Evolutionary conservation across 2,113 vertebrate genomes (phyloP).

Genomic region (Bombycilla garrulus): DNA sequence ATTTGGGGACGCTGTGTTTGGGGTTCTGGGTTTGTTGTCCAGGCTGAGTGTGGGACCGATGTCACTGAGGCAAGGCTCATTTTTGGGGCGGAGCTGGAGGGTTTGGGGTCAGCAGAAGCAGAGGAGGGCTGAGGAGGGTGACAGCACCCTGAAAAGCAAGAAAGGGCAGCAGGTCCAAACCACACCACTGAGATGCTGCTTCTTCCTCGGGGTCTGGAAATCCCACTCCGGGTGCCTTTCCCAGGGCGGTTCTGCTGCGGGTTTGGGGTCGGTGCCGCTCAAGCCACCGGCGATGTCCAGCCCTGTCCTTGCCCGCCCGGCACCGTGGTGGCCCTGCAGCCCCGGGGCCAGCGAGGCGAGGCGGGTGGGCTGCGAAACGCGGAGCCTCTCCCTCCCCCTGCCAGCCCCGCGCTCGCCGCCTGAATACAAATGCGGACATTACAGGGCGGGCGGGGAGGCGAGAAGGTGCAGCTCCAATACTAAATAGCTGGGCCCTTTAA

Average conservation of each 20-base stretch:
- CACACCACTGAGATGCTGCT: not conserved
- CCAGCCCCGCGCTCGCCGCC: not conserved
- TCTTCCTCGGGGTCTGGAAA: not conserved
- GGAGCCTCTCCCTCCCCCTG: not conserved
- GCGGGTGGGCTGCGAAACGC: not conserved
- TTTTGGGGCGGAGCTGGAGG: not conserved
- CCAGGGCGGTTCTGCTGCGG: not conserved
- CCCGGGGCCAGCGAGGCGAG: not conserved
- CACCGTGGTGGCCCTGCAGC: fast-evolving
- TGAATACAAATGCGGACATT: constrained; percentile 61
- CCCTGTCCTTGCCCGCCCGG: not conserved
- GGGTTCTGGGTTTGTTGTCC: not conserved
- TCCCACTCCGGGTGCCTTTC: not conserved
- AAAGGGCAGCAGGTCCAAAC: not conserved
- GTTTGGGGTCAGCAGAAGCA: not conserved
- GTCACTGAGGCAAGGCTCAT: fast-evolving
- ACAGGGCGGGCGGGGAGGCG: not conserved
- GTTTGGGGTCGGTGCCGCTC: not conserved
- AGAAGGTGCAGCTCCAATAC: constrained; percentile 57
- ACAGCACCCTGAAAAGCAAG: not conserved
- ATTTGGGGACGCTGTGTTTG: not conserved
- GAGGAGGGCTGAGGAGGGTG: too few relatives aligned
- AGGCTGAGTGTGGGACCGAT: fast-evolving
- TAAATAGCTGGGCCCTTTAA: constrained; percentile 59
- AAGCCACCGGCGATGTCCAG: fast-evolving